phyloP scores from a whole-genome alignment of 2,797 vertebrate genomes.

The Gymnothorax javanicus region DNA sequence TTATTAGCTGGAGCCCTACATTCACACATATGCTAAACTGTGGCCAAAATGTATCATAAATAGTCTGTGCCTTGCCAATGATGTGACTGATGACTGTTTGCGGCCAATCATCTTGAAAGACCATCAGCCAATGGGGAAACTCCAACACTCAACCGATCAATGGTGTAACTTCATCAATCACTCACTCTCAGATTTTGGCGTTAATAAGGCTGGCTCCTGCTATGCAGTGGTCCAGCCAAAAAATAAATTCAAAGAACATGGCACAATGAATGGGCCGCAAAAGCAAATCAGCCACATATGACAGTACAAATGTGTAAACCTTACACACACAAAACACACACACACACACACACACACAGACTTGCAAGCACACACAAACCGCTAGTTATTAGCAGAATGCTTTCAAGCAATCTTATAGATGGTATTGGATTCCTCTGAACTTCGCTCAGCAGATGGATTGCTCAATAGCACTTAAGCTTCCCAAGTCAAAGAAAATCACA shows the following conservation, averaged over 20 bases:
- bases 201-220: too few relatives aligned
- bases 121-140: too few relatives aligned
- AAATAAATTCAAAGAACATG: too few relatives aligned
- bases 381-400: background rate
- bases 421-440: background rate
- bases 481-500: background rate
- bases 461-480: slow-evolving; percentile 13
- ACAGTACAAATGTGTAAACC: background rate
- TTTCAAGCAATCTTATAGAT: background rate
- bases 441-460: background rate
- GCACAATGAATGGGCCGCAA: background rate
- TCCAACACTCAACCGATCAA: too few relatives aligned
- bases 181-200: too few relatives aligned
- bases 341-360: background rate
- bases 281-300: background rate
- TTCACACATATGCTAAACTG: too few relatives aligned
- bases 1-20: too few relatives aligned
- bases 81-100: too few relatives aligned
- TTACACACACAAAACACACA: background rate
- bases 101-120: too few relatives aligned
- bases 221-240: background rate
- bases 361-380: background rate
- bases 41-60: too few relatives aligned
- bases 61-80: too few relatives aligned
- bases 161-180: too few relatives aligned